Evolutionary conservation across 2,797 vertebrate species (phyloP), one percentile per base, ranked within the genome.

Genomic region (Crypturellus tataupa): DNA sequence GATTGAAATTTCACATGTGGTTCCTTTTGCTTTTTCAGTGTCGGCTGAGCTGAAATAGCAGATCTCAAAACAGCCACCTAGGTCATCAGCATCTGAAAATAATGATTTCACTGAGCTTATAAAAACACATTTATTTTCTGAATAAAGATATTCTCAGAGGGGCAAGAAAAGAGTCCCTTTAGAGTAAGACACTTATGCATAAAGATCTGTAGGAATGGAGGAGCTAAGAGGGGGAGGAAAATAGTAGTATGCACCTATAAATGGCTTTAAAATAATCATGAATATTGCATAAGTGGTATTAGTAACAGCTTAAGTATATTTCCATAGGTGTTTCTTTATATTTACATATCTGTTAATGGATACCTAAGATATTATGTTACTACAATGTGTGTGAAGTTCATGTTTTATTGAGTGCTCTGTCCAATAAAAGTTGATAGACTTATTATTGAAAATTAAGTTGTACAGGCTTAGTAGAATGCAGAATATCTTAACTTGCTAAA

Each of bases 231-330:
- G 19, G 87, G 64, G 72, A 79, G 23, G 31, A 84, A 35, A 78
- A 13, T 39, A 89, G 70, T 88, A 53, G 21, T 51, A 59, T 13
- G 25, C 9, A 33, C 70, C 90, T 97, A 96, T 95, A 97, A 97
- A 97, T 94, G 88, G 55, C 77, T 79, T 95, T 95, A 79, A 97
- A 95, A 97, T 88, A 93, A 87, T 56, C 76, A 97, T 97, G 77
- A 97, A 97, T 97, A 95, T 97, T 98, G 87, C 86, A 97, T 96
- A 95, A 95, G 87, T 92, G 88, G 97, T 97, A 91, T 97, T 97
- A 94, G 93, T 97, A 97, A 97, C 96, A 96, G 87, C 96, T 97
- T 96, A 96, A 97, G 97, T 97, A 94, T 97, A 97, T 98, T 98
- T 98, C 97, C 96, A 94, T 96, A 97, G 94, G 95, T 95, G 91